A percentile compares a stretch with the other conserved stretches of the same genome.
Conservation (phyloP, 1,140 invertebrate species). For the Dysdera silvatica region DNA sequence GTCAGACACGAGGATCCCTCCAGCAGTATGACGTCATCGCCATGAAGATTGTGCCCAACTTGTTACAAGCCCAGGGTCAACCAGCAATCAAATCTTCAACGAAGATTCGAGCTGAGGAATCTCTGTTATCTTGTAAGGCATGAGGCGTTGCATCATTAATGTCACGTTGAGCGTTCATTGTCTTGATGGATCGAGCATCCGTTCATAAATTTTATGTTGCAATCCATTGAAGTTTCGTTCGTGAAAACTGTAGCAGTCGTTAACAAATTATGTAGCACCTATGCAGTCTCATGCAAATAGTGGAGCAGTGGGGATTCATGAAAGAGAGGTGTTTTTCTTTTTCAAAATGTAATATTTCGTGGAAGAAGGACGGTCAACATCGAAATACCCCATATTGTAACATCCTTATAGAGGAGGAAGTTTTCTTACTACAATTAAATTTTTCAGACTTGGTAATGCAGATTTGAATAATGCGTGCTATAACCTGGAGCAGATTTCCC, state of each 20-base stretch:
- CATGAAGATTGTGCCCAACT: neutral
- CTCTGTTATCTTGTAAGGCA: neutral
- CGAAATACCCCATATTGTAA: no score
- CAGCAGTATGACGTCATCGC: constrained; percentile 16
- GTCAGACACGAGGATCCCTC: constrained; percentile 12
- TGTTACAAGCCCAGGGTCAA: neutral
- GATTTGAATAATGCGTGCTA: no score
- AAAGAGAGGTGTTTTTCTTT: no score
- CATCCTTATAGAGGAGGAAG: no score
- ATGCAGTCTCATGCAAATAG: no score
- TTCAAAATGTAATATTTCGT: no score
- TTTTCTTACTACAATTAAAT: no score
- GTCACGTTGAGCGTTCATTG: neutral
- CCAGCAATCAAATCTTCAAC: neutral
- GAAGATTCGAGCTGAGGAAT: neutral
- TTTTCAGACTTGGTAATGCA: no score
- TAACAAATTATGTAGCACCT: no score
- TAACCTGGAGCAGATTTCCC: no score
- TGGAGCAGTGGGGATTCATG: no score
- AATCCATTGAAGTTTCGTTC: neutral
- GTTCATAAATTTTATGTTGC: neutral
- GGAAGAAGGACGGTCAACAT: no score
- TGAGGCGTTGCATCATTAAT: neutral
- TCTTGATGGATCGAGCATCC: neutral
- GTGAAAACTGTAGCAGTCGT: neutral